Evolutionary conservation across 1,140 invertebrate genomes (phyloP), one percentile per base, ranked within the genome.

Genomic region (Gyrodactylus bullatarudis): DNA sequence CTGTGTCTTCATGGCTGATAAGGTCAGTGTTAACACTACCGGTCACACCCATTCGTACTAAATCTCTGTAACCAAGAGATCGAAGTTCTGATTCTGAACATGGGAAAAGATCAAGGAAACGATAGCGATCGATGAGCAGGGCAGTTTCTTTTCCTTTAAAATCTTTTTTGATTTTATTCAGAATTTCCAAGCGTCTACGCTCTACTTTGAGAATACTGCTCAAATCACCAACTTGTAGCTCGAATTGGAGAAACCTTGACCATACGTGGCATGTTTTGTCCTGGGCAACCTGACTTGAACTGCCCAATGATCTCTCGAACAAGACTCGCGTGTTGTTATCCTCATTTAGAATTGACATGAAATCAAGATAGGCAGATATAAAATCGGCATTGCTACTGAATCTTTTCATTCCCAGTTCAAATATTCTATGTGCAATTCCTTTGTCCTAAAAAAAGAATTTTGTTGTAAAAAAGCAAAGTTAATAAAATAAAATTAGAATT

Each of bases 171-270:
- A 91, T 87, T 84, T 91, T 91, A 78, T 92, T 89, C 75, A 96
- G 84, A 0, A 91, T 88, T 26, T 88, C 86, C 77, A 89, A 87
- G 72, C 94, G 83, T 73, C 92, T 79, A 77, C 92, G 91, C 80
- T 98, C 93, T 8, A 98, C 92, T 84, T 98, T 98, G 0, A 95
- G 86, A 74, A 98, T 94, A 82, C 88, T 91, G n/a, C 91, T 87
- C 68, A 98, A 80, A 82, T 98, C 94, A 0, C 95, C 94, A 76
- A 98, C 93, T 77, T 94, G 92, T 23, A 91, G 93, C 82, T 98
- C 95, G 81, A 98, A 98, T 78, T 97, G 91, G 27, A 98, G 82
- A 81, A 97, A 99, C 75, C 88, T 84, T 81, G 96, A 95, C 94
- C 94, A 99, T 75, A 98, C 93, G 78, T 97, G 91, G 26, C 88